Evolutionary conservation across 2,888 invertebrate genomes (phyloP).

Genomic region (Pegoplata infirma): DNA sequence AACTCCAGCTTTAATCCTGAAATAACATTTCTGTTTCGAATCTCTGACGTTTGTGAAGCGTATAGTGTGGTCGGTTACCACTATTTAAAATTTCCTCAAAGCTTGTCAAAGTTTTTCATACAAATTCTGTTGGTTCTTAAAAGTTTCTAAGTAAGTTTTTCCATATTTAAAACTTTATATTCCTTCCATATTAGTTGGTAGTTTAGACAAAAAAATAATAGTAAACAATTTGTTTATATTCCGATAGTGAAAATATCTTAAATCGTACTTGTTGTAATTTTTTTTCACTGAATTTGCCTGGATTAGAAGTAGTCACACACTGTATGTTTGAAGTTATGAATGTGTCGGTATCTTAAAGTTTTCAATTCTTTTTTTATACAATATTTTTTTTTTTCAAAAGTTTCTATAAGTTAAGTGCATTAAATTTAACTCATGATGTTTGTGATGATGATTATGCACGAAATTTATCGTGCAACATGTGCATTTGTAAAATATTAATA

Average conservation of each 20-base stretch:
- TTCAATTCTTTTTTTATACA: neutral
- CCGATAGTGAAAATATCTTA: constrained; percentile 45
- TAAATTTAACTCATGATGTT: constrained; percentile 45
- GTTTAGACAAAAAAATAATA: constrained; percentile 28
- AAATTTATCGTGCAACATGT: constrained; percentile 68
- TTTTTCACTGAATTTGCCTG: neutral
- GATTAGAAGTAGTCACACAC: neutral
- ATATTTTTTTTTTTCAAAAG: constrained; percentile 25
- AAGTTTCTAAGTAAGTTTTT: constrained; percentile 37
- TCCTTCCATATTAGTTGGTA: no score
- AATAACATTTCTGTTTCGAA: no score
- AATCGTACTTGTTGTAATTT: constrained; percentile 41
- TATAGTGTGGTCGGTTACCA: neutral
- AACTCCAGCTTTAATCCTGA: no score
- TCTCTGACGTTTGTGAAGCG: neutral
- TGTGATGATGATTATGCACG: constrained; percentile 66
- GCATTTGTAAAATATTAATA: constrained; percentile 66
- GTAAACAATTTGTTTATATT: constrained; percentile 46
- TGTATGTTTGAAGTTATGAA: neutral
- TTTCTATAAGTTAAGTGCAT: constrained; percentile 39
- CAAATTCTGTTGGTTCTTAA: neutral
- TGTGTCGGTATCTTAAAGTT: constrained; percentile 23
- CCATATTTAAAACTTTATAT: no score
- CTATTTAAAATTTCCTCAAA: no score
- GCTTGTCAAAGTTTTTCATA: constrained; percentile 30